A percentile compares a stretch with the other conserved stretches of the same genome.
phyloP scores from a whole-genome alignment of 2,113 vertebrate species.

The Psittacara wagleri region DNA sequence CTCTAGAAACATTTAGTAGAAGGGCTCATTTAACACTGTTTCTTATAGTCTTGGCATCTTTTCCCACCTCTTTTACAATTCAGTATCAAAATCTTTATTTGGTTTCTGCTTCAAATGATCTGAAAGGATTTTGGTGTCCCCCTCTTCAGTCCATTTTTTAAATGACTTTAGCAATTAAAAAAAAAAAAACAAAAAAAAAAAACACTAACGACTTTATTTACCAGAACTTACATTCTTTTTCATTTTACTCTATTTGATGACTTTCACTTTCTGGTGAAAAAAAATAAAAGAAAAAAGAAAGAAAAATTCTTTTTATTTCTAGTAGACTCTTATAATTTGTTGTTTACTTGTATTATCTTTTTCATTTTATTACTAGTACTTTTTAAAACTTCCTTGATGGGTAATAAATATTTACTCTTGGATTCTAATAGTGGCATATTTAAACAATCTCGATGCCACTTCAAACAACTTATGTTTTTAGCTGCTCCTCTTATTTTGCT shows the following conservation, averaged over 20 bases:
- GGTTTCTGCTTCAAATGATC: not conserved
- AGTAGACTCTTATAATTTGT: not conserved
- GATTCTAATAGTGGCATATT: not conserved
- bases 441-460: not conserved
- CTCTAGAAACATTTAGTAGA: not conserved
- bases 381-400: not conserved
- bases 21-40: not conserved
- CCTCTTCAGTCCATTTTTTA: not conserved
- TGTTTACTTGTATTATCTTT: not conserved
- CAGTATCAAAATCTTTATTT: not conserved
- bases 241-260: not conserved
- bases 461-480: not conserved
- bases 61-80: not conserved
- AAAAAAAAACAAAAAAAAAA: not conserved
- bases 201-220: not conserved
- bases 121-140: not conserved
- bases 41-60: not conserved
- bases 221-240: rapidly evolving
- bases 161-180: not conserved
- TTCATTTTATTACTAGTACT: not conserved
- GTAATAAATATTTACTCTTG: not conserved
- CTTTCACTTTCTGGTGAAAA: not conserved
- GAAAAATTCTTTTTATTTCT: not conserved
- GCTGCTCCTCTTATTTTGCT: not conserved
- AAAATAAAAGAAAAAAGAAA: not conserved